Evolutionary conservation across 2,797 vertebrate genomes (phyloP).

Genomic region (Craterocephalus amniculus): DNA sequence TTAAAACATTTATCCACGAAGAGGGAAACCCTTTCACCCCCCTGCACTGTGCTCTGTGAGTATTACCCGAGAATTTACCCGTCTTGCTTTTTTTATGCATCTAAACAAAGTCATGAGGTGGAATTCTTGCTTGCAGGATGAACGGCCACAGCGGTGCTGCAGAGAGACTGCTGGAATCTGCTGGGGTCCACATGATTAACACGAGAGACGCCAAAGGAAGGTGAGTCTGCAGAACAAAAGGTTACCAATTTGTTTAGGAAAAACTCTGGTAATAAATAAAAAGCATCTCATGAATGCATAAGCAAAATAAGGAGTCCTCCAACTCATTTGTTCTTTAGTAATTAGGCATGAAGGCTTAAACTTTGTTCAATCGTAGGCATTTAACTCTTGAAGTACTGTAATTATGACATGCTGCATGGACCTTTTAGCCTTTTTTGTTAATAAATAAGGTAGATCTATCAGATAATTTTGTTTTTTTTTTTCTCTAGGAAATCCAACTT

Average conservation of each 20-base stretch:
- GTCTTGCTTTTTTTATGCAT: neutral
- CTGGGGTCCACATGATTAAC: slow-evolving; percentile 91
- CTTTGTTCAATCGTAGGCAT: too few species aligned
- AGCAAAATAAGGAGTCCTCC: too few species aligned
- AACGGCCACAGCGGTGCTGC: slow-evolving; percentile 93
- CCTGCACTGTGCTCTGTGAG: slow-evolving; percentile 99
- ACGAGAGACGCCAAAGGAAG: slow-evolving; percentile 98
- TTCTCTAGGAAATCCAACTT: too few species aligned
- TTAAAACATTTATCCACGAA: slow-evolving; percentile 92
- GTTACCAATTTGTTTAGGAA: neutral
- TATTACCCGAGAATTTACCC: slow-evolving; percentile 29
- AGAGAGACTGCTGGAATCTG: slow-evolving; percentile 90
- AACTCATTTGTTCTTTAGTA: too few species aligned
- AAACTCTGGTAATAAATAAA: too few species aligned
- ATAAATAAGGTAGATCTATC: too few species aligned
- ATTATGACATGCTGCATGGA: too few species aligned
- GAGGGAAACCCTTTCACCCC: slow-evolving; percentile 98
- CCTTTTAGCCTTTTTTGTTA: too few species aligned
- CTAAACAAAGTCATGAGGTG: neutral
- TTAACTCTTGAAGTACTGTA: too few species aligned
- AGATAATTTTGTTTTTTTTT: too few species aligned
- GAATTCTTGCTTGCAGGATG: slow-evolving; percentile 81
- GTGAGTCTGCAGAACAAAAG: slow-evolving; percentile 73
- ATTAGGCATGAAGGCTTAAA: too few species aligned
- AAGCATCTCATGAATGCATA: too few species aligned